Conservation (phyloP, 2,888 invertebrate species). For the Cantharis nigra region DNA sequence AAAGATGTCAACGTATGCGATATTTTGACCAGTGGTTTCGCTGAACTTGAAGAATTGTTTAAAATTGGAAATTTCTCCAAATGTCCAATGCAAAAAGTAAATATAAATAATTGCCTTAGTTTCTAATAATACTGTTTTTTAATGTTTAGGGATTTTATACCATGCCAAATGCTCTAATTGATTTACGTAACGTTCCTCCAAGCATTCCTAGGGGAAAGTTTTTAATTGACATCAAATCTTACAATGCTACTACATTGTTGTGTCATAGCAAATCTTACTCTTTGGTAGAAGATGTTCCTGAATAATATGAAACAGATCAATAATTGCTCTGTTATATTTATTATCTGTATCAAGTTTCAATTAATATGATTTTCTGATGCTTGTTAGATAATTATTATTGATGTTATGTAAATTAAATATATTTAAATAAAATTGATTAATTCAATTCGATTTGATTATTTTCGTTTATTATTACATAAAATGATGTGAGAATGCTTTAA, state of each 20-base stretch:
- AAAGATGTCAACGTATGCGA: slow-evolving; percentile 24
- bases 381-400: background rate
- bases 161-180: slow-evolving; percentile 7
- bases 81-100: slow-evolving; percentile 23
- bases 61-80: slow-evolving; percentile 25
- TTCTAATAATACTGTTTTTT: background rate
- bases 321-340: background rate
- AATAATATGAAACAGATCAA: background rate
- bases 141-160: slow-evolving; percentile 16
- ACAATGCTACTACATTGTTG: slow-evolving; percentile 6
- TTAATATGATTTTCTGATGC: background rate
- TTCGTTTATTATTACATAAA: background rate
- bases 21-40: slow-evolving; percentile 15
- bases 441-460: background rate
- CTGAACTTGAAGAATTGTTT: slow-evolving; percentile 22
- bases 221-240: slow-evolving; percentile 15
- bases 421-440: background rate
- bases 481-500: background rate
- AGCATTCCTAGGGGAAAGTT: slow-evolving; percentile 19
- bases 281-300: slow-evolving; percentile 8
- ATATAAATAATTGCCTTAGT: background rate
- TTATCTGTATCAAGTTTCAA: background rate
- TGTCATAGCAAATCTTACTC: slow-evolving; percentile 10
- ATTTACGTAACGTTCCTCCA: slow-evolving; percentile 13
- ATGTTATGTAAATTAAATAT: background rate